These are phyloP conservation scores for Lucifuga dentata DNA, from an alignment of 2,113 vertebrate genomes.

Conservation along the genomic window DNA sequence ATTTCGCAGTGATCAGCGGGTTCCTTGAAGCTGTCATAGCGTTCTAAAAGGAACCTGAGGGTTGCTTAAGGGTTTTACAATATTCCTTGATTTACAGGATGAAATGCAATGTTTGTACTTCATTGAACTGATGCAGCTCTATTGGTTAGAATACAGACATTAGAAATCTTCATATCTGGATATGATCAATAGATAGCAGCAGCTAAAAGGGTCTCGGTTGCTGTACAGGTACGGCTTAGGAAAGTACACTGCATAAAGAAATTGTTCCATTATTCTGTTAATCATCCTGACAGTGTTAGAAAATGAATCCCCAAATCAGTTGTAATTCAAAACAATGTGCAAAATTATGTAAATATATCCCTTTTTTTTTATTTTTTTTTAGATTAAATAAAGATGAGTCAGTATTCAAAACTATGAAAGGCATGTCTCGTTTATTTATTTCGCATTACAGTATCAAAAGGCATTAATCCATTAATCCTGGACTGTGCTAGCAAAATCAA, in stretches of 20 bases:
- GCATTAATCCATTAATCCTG: no score
- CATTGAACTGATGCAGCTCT: conserved; percentile 22
- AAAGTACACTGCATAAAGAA: conserved; percentile 36
- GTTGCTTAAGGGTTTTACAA: conserved; percentile 57
- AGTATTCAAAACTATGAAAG: conserved; percentile 15
- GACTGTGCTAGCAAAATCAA: no score
- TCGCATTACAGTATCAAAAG: no score
- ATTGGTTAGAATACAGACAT: conserved; percentile 19
- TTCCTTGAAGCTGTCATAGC: conserved; percentile 39
- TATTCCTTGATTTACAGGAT: conserved; percentile 42
- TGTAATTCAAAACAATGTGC: conserved; percentile 71
- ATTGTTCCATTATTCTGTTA: conserved; percentile 53
- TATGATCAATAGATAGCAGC: conserved; percentile 20
- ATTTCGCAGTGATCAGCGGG: conserved; percentile 43
- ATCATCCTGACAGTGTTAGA: conserved; percentile 68
- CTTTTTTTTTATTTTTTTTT: conserved; percentile 49
- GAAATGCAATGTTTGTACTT: conserved; percentile 51
- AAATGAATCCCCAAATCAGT: conserved; percentile 61
- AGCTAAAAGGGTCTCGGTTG: conserved; percentile 21
- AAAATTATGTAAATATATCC: conserved; percentile 79
- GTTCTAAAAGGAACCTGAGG: conserved; percentile 22
- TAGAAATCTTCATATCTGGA: conserved; percentile 30
- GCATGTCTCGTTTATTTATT: no score
- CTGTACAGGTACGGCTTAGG: conserved; percentile 37
- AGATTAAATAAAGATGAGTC: conserved; percentile 77